phyloP scores from a whole-genome alignment of 2,888 invertebrate genomes.

The Campoplex nolae region DNA sequence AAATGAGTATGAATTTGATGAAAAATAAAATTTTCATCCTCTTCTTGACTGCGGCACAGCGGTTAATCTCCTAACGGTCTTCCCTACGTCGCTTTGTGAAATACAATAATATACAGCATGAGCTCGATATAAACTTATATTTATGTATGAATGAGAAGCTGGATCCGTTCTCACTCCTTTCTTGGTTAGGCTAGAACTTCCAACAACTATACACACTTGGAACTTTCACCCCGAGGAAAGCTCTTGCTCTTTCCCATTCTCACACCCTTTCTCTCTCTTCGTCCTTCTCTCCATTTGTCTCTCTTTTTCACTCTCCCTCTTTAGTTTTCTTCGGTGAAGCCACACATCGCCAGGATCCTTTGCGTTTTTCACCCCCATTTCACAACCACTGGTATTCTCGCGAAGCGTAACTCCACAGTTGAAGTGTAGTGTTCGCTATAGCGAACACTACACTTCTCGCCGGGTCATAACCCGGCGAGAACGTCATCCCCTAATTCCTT shows the following conservation, averaged over 20 bases:
- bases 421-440: slow-evolving; percentile 52
- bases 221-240: slow-evolving; percentile 58
- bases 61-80: slow-evolving; percentile 46
- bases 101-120: slow-evolving; percentile 40
- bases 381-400: slow-evolving; percentile 13
- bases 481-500: slow-evolving; percentile 72
- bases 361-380: slow-evolving; percentile 62
- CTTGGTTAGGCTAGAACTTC: slow-evolving; percentile 56
- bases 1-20: background rate
- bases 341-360: slow-evolving; percentile 45
- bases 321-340: slow-evolving; percentile 52
- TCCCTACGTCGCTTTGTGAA: slow-evolving; percentile 22
- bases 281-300: slow-evolving; percentile 5
- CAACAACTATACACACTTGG: slow-evolving; percentile 60
- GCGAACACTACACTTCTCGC: too few relatives aligned
- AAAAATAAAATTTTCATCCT: slow-evolving; percentile 28
- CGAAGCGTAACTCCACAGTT: slow-evolving; percentile 44
- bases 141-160: slow-evolving; percentile 30
- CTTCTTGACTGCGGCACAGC: slow-evolving; percentile 28
- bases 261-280: slow-evolving; percentile 4
- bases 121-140: slow-evolving; percentile 23
- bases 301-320: slow-evolving; percentile 28
- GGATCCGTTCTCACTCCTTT: slow-evolving; percentile 37
- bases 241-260: slow-evolving; percentile 37
- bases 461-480: slow-evolving; percentile 18